phyloP scores from a whole-genome alignment of 2,888 invertebrate species.

The Busseola fusca region DNA sequence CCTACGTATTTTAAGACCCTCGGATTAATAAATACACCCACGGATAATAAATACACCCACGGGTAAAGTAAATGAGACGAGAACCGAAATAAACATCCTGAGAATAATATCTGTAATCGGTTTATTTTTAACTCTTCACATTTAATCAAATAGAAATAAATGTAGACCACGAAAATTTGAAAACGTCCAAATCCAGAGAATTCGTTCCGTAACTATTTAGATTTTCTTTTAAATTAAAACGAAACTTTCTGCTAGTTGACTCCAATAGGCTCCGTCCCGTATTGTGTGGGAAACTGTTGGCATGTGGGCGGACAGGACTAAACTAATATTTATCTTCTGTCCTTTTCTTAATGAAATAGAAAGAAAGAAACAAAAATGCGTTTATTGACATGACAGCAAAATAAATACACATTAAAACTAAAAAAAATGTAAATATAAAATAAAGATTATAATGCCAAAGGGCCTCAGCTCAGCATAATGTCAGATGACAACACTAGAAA shows the following conservation, averaged over 20 bases:
- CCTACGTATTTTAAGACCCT: slow-evolving; percentile 6
- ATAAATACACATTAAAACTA: too few relatives aligned
- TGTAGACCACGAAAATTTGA: neutral
- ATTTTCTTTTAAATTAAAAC: neutral
- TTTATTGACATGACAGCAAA: too few relatives aligned
- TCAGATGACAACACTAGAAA: too few relatives aligned
- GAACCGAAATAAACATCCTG: neutral
- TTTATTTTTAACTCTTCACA: neutral
- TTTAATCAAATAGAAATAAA: slow-evolving; percentile 4
- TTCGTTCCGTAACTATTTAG: neutral
- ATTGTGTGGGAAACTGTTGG: neutral
- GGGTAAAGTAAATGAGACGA: neutral
- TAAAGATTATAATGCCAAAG: too few relatives aligned
- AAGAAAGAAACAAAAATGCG: too few relatives aligned
- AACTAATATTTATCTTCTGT: too few relatives aligned
- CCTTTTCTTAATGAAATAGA: too few relatives aligned
- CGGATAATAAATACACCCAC: slow-evolving; percentile 11
- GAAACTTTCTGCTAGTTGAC: neutral
- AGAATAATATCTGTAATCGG: neutral
- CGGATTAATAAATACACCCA: neutral
- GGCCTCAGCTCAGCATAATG: too few relatives aligned
- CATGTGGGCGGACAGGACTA: too few relatives aligned
- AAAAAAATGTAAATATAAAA: too few relatives aligned
- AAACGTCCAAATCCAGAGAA: neutral
- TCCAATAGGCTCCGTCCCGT: neutral